These are phyloP conservation scores for Chloroceryle amazona DNA, from an alignment of 2,797 vertebrate species.

Conservation along the genomic window DNA sequence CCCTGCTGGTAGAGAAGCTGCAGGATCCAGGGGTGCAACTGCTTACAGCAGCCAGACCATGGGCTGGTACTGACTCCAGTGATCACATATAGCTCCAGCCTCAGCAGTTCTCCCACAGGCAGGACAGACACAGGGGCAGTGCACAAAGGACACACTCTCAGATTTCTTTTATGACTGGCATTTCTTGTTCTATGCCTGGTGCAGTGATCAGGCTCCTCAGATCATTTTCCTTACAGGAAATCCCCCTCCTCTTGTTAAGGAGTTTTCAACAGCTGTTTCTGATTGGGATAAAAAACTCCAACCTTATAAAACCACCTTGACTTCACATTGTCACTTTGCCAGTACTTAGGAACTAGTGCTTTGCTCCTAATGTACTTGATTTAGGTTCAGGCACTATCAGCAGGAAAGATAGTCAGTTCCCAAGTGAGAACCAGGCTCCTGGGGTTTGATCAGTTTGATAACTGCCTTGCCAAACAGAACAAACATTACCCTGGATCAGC, in stretches of 20 bases:
- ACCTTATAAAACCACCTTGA: not conserved
- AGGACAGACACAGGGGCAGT: accelerated
- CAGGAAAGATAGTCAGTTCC: not conserved
- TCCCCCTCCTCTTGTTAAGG: not conserved
- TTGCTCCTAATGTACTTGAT: not conserved
- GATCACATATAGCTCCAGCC: not conserved
- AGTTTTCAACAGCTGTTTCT: not conserved
- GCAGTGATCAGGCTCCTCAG: not conserved
- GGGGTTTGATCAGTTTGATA: not conserved
- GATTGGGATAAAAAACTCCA: not conserved
- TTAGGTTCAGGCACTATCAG: not conserved
- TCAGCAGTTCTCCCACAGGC: not conserved
- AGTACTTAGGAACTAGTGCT: not conserved
- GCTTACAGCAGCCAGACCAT: not conserved
- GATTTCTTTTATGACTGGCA: not conserved
- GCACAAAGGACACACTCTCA: not conserved
- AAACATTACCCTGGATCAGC: not conserved
- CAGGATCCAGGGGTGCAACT: not conserved
- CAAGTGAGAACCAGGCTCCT: not conserved
- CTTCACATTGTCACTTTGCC: not conserved
- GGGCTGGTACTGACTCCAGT: not conserved
- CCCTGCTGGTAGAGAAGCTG: not conserved
- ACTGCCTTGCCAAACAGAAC: not conserved
- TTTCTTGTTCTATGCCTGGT: not conserved
- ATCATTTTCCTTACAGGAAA: not conserved